Conservation (phyloP, 2,888 invertebrate genomes). For the Coecobrya sp. region DNA sequence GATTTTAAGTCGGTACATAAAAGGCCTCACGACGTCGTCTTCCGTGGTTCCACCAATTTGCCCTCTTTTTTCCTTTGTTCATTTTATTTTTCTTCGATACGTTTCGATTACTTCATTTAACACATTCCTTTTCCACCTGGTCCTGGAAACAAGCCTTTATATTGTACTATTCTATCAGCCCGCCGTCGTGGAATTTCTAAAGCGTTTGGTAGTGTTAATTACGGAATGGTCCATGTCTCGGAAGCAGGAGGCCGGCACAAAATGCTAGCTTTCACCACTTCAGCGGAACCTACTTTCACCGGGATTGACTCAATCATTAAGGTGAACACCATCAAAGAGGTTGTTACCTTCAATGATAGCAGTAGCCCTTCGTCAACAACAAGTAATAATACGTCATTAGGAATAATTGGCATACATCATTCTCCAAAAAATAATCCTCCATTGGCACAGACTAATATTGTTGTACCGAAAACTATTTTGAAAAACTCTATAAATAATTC, state of each 20-base stretch:
- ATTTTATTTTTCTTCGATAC: slow-evolving; percentile 54
- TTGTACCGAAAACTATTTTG: slow-evolving; percentile 76
- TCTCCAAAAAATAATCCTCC: slow-evolving; percentile 27
- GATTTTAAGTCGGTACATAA: background rate
- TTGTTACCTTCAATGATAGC: slow-evolving; percentile 77
- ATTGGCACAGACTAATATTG: background rate
- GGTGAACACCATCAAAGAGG: slow-evolving; percentile 78
- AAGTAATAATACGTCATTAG: slow-evolving; percentile 65
- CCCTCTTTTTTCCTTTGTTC: slow-evolving; percentile 63
- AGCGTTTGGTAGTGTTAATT: slow-evolving; percentile 6
- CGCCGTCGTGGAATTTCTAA: background rate
- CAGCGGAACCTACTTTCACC: slow-evolving; percentile 82
- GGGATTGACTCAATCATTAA: slow-evolving; percentile 82
- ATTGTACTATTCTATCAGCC: background rate
- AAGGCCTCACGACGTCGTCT: slow-evolving; percentile 68
- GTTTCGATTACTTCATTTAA: background rate
- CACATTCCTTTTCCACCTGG: slow-evolving; percentile 22
- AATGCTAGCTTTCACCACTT: slow-evolving; percentile 86
- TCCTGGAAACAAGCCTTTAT: background rate
- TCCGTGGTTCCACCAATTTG: slow-evolving; percentile 36
- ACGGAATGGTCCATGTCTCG: slow-evolving; percentile 86
- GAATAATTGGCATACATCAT: slow-evolving; percentile 68
- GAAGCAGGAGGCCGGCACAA: slow-evolving; percentile 86
- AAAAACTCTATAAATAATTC: slow-evolving; percentile 55
- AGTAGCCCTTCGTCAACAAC: slow-evolving; percentile 72